Evolutionary conservation across 2,888 invertebrate species (phyloP).

Genomic region (Zaprionus lineosus): DNA sequence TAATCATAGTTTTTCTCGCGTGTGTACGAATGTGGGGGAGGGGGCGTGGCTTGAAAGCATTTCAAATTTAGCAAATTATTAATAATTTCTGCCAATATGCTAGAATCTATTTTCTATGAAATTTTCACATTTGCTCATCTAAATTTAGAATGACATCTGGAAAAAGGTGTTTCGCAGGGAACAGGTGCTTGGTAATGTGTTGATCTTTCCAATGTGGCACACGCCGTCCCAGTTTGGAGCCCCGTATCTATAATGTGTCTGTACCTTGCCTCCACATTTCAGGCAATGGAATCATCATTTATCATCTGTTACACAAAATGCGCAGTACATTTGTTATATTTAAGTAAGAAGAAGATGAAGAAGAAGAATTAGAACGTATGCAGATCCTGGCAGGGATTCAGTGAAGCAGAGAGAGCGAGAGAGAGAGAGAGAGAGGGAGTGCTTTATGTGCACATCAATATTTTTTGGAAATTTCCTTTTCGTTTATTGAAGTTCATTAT

Average conservation of each 20-base stretch:
- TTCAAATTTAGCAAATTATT: slow-evolving; percentile 44
- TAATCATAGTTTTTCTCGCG: neutral
- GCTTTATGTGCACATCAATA: no score
- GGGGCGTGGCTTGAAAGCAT: slow-evolving; percentile 42
- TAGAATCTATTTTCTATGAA: slow-evolving; percentile 63
- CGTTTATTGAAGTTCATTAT: no score
- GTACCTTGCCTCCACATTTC: no score
- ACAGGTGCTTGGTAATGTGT: slow-evolving; percentile 42
- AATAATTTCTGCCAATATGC: slow-evolving; percentile 54
- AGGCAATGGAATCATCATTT: slow-evolving; percentile 21
- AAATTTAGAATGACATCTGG: slow-evolving; percentile 54
- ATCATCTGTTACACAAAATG: slow-evolving; percentile 32
- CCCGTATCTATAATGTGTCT: slow-evolving; percentile 15
- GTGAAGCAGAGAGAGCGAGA: no score
- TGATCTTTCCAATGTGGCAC: slow-evolving; percentile 33
- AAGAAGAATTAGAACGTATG: no score
- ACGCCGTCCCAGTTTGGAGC: slow-evolving; percentile 27
- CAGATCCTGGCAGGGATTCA: slow-evolving; percentile 15
- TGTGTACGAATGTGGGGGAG: neutral
- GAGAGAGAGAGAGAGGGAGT: no score
- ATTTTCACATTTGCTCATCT: slow-evolving; percentile 39
- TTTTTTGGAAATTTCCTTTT: no score
- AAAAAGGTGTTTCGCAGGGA: slow-evolving; percentile 13
- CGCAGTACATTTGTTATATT: slow-evolving; percentile 20
- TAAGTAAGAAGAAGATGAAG: neutral